phyloP scores from a whole-genome alignment of 2,797 vertebrate genomes.

The Xiphorhynchus erythropygius region DNA sequence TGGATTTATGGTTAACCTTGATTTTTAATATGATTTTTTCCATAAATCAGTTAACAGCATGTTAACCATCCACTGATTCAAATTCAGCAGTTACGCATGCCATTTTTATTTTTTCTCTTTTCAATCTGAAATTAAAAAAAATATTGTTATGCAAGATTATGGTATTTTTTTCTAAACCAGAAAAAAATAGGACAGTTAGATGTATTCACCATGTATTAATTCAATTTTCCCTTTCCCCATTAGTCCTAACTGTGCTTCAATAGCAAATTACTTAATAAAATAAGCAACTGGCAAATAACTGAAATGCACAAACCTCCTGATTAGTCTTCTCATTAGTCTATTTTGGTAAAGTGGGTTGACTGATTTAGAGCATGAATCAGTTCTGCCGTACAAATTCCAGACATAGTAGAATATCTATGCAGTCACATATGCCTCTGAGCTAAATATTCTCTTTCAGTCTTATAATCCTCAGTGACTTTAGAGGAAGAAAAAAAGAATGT shows the following conservation, averaged over 20 bases:
- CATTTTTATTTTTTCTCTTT: background rate
- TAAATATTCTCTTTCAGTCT: conserved; percentile 30
- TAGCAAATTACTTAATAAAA: conserved; percentile 42
- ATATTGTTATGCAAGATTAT: background rate
- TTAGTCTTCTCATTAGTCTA: conserved; percentile 37
- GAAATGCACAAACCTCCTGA: conserved; percentile 1
- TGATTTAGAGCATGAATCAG: conserved; percentile 39
- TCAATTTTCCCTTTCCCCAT: background rate
- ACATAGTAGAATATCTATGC: background rate
- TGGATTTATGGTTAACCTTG: background rate
- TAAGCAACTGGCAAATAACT: conserved; percentile 32
- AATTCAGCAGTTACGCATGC: background rate
- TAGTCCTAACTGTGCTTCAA: background rate
- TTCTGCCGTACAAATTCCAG: conserved; percentile 23
- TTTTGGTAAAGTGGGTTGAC: conserved; percentile 41
- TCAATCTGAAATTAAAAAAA: background rate
- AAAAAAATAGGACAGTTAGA: background rate
- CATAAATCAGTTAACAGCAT: background rate
- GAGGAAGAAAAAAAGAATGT: background rate
- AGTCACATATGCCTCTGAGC: conserved; percentile 19
- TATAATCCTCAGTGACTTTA: background rate
- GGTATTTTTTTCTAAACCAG: background rate
- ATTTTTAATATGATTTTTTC: background rate
- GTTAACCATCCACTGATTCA: background rate
- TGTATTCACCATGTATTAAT: background rate